phyloP scores from a whole-genome alignment of 1,140 invertebrate genomes.

The Venturia canescens region DNA sequence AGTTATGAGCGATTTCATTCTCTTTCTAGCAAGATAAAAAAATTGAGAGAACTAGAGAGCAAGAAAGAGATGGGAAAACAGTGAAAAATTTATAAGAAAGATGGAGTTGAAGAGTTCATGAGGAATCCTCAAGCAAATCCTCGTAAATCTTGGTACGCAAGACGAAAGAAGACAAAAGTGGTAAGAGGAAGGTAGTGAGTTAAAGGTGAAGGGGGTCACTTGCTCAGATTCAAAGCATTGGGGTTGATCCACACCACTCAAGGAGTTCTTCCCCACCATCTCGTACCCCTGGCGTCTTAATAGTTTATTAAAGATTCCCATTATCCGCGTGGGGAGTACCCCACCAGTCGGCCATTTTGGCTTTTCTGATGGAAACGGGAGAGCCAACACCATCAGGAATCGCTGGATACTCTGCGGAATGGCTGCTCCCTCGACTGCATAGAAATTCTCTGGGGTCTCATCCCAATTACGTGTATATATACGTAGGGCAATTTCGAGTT shows the following conservation, averaged over 20 bases:
- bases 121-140: not conserved
- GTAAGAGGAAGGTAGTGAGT: constrained; percentile 5
- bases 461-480: not conserved
- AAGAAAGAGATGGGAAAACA: not conserved
- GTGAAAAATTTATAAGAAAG: not conserved
- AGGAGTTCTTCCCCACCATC: not conserved
- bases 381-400: constrained; percentile 19
- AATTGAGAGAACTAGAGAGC: constrained; percentile 7
- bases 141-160: constrained; percentile 3
- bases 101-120: constrained; percentile 24
- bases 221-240: constrained; percentile 51
- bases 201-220: constrained; percentile 21
- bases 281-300: constrained; percentile 45
- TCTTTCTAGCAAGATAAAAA: constrained; percentile 48
- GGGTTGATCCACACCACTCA: constrained; percentile 29
- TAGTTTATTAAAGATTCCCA: constrained; percentile 66
- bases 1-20: constrained; percentile 61
- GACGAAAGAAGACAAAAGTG: constrained; percentile 7
- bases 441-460: constrained; percentile 19
- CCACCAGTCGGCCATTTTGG: constrained; percentile 26
- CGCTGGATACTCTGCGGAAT: not conserved
- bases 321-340: constrained; percentile 53
- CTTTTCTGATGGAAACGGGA: not conserved
- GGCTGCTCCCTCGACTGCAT: not conserved
- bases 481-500: not conserved